A percentile compares a stretch with the other conserved stretches of the same genome.
Evolutionary conservation across 2,797 vertebrate species (phyloP).

Genomic region (Tamandua tetradactyla): DNA sequence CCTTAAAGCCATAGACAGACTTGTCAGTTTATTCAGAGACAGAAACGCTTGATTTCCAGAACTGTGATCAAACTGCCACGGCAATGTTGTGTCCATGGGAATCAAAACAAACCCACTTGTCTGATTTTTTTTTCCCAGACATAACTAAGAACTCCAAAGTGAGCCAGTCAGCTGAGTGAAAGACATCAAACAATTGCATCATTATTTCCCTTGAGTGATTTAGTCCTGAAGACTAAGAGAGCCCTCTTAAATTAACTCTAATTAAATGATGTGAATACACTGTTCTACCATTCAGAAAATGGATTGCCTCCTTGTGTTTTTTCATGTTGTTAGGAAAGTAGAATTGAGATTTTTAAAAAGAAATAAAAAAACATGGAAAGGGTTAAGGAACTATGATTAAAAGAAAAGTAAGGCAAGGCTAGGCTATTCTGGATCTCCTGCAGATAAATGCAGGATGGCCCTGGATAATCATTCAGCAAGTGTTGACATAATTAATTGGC

Average conservation of each 20-base stretch:
- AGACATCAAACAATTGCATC: constrained; percentile 69
- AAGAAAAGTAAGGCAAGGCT: not conserved
- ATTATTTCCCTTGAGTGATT: constrained; percentile 62
- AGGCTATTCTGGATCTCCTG: not conserved
- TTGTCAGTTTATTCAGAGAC: constrained; percentile 58
- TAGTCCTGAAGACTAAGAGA: constrained; percentile 59
- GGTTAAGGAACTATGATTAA: not conserved
- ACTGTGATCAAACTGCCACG: constrained; percentile 57
- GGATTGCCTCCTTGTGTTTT: constrained; percentile 32
- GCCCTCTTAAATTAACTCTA: constrained; percentile 67
- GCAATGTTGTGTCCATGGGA: constrained; percentile 34
- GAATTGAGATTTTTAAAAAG: constrained; percentile 51
- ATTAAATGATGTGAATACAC: constrained; percentile 55
- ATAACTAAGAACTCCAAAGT: constrained; percentile 57
- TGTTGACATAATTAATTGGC: not conserved
- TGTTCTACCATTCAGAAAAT: constrained; percentile 47
- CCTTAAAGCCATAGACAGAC: constrained; percentile 57
- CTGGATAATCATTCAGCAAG: not conserved
- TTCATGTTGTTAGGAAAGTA: constrained; percentile 6
- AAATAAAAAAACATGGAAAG: constrained; percentile 8
- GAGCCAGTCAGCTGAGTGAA: constrained; percentile 34
- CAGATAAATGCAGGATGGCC: not conserved
- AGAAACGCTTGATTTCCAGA: constrained; percentile 72
- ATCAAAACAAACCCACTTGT: constrained; percentile 49
- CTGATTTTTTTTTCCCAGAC: constrained; percentile 42